These are phyloP conservation scores for Panagrolaimus sp. DNA, from an alignment of 1,140 invertebrate species.

Conservation along the genomic window DNA sequence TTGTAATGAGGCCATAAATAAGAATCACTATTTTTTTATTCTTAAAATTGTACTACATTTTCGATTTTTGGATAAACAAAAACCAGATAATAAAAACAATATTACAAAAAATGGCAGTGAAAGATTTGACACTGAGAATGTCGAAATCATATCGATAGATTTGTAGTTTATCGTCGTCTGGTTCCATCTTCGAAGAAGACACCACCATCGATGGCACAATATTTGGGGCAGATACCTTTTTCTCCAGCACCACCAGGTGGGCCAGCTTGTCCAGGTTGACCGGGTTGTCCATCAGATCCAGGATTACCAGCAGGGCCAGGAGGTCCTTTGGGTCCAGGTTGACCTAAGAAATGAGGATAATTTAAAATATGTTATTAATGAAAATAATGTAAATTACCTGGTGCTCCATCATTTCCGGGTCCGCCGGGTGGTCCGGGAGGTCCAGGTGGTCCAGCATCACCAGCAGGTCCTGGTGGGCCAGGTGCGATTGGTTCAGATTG, in stretches of 20 bases:
- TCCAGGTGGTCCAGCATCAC: slow-evolving; percentile 7
- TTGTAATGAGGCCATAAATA: too few relatives aligned
- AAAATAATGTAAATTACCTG: background rate
- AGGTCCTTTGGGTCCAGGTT: slow-evolving; percentile 10
- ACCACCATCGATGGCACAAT: slow-evolving; percentile 36
- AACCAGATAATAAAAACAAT: too few relatives aligned
- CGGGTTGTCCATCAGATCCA: slow-evolving; percentile 39
- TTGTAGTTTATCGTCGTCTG: slow-evolving; percentile 19
- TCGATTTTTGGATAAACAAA: too few relatives aligned
- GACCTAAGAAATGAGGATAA: background rate
- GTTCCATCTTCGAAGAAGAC: slow-evolving; percentile 44
- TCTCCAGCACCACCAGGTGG: slow-evolving; percentile 28
- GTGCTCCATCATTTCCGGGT: background rate
- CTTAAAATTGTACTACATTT: too few relatives aligned
- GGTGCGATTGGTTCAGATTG: background rate
- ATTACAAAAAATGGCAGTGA: slow-evolving; percentile 2
- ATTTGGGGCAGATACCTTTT: slow-evolving; percentile 37
- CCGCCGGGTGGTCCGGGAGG: background rate
- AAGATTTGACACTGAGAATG: background rate
- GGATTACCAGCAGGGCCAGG: slow-evolving; percentile 35
- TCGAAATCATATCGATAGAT: too few relatives aligned
- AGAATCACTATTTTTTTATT: too few relatives aligned
- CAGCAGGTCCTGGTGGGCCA: slow-evolving; percentile 9
- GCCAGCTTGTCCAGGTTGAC: slow-evolving; percentile 31
- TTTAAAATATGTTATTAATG: background rate